Conservation (phyloP, 2,113 vertebrate genomes). For the Geothlypis trichas region DNA sequence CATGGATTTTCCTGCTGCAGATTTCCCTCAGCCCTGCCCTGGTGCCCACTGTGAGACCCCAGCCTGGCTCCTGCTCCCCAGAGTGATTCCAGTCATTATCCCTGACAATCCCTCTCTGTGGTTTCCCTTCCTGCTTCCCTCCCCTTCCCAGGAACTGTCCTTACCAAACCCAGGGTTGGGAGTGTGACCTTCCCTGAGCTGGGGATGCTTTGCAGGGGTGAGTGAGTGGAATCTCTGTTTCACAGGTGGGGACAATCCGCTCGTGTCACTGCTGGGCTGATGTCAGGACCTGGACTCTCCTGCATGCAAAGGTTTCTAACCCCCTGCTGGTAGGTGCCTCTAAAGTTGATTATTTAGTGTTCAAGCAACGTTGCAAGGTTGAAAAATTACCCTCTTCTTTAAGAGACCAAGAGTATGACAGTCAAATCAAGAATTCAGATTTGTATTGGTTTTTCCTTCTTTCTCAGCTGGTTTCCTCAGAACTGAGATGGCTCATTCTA, state of each 20-base stretch:
- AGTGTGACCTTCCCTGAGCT: not conserved
- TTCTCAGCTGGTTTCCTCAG: slow-evolving; percentile 5
- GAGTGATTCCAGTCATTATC: not conserved
- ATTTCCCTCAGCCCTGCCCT: not conserved
- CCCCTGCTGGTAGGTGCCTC: slow-evolving; percentile 51
- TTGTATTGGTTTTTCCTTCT: not conserved
- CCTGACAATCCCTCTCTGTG: not conserved
- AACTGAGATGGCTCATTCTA: not conserved
- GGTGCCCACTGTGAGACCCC: not conserved
- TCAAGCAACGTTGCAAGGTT: slow-evolving; percentile 9
- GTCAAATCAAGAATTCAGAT: not conserved
- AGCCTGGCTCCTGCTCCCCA: not conserved
- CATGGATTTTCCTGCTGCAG: not conserved
- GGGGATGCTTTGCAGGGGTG: not conserved
- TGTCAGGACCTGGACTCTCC: not conserved
- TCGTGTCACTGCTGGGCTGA: not conserved
- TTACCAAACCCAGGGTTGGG: not conserved
- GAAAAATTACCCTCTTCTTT: not conserved
- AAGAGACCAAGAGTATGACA: not conserved
- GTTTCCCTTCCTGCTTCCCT: not conserved
- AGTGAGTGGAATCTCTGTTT: not conserved
- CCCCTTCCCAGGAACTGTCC: not conserved
- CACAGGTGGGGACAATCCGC: not conserved
- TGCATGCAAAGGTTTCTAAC: not conserved
- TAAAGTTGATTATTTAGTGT: not conserved